Conservation (phyloP, 2,888 invertebrate species). For the Stenchaetothrips biformis region DNA sequence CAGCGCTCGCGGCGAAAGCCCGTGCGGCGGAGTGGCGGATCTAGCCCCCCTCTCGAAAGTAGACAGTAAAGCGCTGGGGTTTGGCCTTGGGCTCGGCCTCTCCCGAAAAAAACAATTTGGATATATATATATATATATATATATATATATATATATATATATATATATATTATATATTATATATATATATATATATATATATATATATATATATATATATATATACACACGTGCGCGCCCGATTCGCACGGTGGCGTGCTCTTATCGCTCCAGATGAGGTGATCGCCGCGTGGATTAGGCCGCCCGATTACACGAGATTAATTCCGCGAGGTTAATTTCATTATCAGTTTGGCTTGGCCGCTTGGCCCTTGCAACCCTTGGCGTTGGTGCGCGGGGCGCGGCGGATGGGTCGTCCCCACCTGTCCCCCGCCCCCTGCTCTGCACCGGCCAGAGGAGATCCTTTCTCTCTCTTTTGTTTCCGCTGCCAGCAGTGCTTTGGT, state of each 20-base stretch:
- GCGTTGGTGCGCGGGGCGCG: too few species aligned
- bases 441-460: background rate
- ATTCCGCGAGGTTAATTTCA: conserved; percentile 6
- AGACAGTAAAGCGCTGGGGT: too few species aligned
- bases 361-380: too few species aligned
- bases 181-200: background rate
- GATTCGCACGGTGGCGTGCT: background rate
- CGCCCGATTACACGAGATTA: background rate
- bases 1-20: too few species aligned
- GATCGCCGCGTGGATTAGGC: background rate
- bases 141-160: conserved; percentile 27
- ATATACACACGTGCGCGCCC: background rate
- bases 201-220: conserved; percentile 14
- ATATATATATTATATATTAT: conserved; percentile 17
- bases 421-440: background rate
- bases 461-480: background rate
- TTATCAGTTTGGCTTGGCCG: background rate
- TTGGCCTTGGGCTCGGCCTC: too few species aligned
- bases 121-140: conserved; percentile 26
- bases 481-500: background rate
- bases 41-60: too few species aligned
- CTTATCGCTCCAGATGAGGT: conserved; percentile 9
- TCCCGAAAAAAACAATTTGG: background rate
- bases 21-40: too few species aligned
- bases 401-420: background rate